A percentile compares a stretch with the other conserved stretches of the same genome.
Conservation (phyloP, 1,140 invertebrate genomes). For the Idris sp. region DNA sequence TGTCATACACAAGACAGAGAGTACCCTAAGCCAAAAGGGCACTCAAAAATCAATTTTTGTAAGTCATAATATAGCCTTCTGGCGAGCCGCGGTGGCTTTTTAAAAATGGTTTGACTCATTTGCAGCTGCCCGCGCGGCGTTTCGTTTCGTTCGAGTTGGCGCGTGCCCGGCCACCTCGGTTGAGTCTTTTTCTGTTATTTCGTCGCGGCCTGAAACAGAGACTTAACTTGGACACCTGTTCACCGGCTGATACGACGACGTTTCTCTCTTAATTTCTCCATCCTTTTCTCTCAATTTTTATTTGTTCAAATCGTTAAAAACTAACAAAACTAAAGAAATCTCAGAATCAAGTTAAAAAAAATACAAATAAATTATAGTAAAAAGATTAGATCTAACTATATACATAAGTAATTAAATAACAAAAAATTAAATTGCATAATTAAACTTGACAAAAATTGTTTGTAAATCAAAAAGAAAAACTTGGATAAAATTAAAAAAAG, state of each 20-base stretch:
- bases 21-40: no score
- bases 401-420: no score
- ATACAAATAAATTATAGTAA: no score
- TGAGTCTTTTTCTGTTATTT: constrained; percentile 57
- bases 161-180: constrained; percentile 69
- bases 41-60: constrained; percentile 46
- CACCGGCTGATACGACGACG: constrained; percentile 74
- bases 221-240: constrained; percentile 74
- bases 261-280: constrained; percentile 44
- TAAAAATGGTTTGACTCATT: constrained; percentile 68
- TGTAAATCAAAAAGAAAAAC: no score
- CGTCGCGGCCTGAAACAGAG: constrained; percentile 52
- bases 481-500: no score
- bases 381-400: no score
- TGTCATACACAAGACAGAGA: no score
- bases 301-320: no score
- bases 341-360: no score
- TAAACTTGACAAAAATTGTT: no score
- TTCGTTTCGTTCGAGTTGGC: constrained; percentile 73
- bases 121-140: constrained; percentile 69
- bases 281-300: constrained; percentile 1
- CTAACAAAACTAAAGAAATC: no score
- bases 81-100: constrained; percentile 69
- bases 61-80: constrained; percentile 66
- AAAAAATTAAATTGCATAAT: no score